Conservation (phyloP, 2,888 invertebrate genomes). For the Acleris literana region DNA sequence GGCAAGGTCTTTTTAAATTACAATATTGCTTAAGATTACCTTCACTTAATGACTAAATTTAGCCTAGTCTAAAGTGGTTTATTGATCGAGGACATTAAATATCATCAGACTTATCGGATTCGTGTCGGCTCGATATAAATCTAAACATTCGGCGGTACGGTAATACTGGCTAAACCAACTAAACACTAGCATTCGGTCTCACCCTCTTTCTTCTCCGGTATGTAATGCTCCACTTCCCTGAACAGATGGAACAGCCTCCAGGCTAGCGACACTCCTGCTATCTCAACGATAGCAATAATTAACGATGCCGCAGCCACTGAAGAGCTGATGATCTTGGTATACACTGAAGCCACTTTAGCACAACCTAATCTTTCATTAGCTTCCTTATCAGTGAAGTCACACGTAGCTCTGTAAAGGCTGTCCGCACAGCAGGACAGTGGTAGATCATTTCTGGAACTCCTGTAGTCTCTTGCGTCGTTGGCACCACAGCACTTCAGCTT, state of each 20-base stretch:
- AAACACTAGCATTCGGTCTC: slow-evolving; percentile 72
- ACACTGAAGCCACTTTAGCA: slow-evolving; percentile 79
- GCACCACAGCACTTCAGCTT: slow-evolving; percentile 76
- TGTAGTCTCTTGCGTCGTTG: slow-evolving; percentile 76
- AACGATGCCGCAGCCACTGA: slow-evolving; percentile 73
- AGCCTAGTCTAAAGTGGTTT: too few species aligned
- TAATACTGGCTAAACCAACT: slow-evolving; percentile 49
- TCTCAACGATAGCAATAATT: slow-evolving; percentile 67
- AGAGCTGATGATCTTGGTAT: slow-evolving; percentile 77
- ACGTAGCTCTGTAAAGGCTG: slow-evolving; percentile 72
- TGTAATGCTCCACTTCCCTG: slow-evolving; percentile 77
- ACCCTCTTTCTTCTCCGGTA: slow-evolving; percentile 75
- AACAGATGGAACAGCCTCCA: slow-evolving; percentile 73
- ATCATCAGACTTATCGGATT: slow-evolving; percentile 31
- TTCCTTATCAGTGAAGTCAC: slow-evolving; percentile 78
- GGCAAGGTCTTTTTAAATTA: background rate
- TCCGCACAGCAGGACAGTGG: slow-evolving; percentile 75
- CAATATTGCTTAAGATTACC: too few species aligned
- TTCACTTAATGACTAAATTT: too few species aligned
- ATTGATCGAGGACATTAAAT: slow-evolving; percentile 6
- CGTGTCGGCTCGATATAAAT: slow-evolving; percentile 38
- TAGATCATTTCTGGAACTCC: slow-evolving; percentile 75
- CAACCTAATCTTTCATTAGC: slow-evolving; percentile 77
- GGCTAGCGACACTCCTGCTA: slow-evolving; percentile 67
- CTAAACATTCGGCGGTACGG: slow-evolving; percentile 44